Evolutionary conservation across 2,797 vertebrate species (phyloP).

Genomic region (Sebastes oblongus): DNA sequence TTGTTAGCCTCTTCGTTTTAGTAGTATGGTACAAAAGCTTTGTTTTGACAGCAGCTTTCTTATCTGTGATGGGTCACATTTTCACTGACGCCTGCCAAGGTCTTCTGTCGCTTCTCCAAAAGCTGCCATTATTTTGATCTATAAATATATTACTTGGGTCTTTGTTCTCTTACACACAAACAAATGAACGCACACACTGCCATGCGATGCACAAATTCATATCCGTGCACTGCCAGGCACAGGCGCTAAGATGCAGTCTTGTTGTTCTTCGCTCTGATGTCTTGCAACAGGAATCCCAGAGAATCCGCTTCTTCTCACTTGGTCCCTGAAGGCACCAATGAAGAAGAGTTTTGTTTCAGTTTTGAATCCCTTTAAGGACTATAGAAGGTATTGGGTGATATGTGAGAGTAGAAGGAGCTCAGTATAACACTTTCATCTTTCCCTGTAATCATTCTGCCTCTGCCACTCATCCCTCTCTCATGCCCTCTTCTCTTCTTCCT

Average conservation of each 20-base stretch:
- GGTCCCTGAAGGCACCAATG: conserved; percentile 45
- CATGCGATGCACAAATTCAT: conserved; percentile 11
- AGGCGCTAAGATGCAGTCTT: conserved; percentile 7
- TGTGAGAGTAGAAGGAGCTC: conserved; percentile 48
- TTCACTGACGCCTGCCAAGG: conserved; percentile 54
- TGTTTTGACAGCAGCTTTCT: conserved; percentile 49
- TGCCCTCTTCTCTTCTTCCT: conserved; percentile 31
- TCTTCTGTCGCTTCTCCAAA: conserved; percentile 49
- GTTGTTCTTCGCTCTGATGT: conserved; percentile 32
- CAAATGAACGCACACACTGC: conserved; percentile 27
- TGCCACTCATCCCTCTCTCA: conserved; percentile 44
- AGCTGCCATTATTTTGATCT: conserved; percentile 64
- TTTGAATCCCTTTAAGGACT: conserved; percentile 54
- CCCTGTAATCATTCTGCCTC: conserved; percentile 62
- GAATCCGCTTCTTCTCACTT: conserved; percentile 17
- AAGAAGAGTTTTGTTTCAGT: conserved; percentile 57
- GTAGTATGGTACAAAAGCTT: conserved; percentile 4
- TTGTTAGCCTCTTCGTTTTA: conserved; percentile 16
- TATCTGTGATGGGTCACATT: conserved; percentile 58
- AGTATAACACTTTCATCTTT: conserved; percentile 60
- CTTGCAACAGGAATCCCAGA: conserved; percentile 31
- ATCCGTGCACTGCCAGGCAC: conserved; percentile 10
- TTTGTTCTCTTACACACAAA: conserved; percentile 45
- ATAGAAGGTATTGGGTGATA: conserved; percentile 39
- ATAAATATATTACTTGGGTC: conserved; percentile 65